Evolutionary conservation across 2,113 vertebrate genomes (phyloP).

Genomic region (Pontoporia blainvillei): DNA sequence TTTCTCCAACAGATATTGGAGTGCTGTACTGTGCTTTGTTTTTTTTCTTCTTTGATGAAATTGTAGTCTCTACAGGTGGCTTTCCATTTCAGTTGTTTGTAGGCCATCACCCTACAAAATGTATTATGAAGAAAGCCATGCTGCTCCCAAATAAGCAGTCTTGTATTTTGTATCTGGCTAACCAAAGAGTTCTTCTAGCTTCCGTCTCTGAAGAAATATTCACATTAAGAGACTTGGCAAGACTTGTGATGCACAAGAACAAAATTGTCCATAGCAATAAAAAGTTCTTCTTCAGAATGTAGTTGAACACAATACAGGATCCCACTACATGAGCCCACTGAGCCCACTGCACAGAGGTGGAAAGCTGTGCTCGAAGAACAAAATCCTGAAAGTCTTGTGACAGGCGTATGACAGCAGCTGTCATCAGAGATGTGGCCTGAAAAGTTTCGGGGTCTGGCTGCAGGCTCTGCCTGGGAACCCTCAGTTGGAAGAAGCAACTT

Average conservation of each 20-base stretch:
- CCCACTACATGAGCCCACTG: background rate
- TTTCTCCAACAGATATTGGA: background rate
- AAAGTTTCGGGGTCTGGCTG: background rate
- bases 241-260: background rate
- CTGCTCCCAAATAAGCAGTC: slow-evolving; percentile 30
- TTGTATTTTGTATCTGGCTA: slow-evolving; percentile 48
- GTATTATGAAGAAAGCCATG: slow-evolving; percentile 12
- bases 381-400: background rate
- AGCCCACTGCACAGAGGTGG: background rate
- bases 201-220: slow-evolving; percentile 42
- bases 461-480: background rate
- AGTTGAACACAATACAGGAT: background rate
- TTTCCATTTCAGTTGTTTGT: background rate
- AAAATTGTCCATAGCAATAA: background rate
- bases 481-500: background rate
- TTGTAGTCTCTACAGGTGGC: background rate
- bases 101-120: background rate
- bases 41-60: background rate
- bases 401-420: background rate
- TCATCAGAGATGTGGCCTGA: background rate
- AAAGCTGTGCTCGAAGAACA: background rate
- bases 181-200: slow-evolving; percentile 63
- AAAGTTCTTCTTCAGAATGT: background rate
- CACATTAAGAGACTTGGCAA: background rate
- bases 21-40: background rate